These are phyloP conservation scores for Imbricaverruca yamaguchii DNA, from an alignment of 2,888 invertebrate species.

Conservation along the genomic window DNA sequence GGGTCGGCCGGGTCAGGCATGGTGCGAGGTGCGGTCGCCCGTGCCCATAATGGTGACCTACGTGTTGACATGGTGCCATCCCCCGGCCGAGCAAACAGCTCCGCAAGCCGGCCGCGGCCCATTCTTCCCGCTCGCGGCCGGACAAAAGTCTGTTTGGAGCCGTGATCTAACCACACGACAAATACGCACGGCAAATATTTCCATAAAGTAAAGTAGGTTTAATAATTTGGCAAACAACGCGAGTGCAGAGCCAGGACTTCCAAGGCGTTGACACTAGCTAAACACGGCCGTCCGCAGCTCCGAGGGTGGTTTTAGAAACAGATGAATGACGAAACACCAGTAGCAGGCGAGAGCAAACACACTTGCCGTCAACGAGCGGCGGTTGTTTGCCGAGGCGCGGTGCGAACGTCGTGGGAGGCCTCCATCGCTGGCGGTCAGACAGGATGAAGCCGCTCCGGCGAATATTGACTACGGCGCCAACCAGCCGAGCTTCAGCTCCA, in stretches of 20 bases:
- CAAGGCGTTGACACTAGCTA: slow-evolving; percentile 13
- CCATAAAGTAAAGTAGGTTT: slow-evolving; percentile 15
- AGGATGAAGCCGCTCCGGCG: neutral
- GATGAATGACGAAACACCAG: slow-evolving; percentile 21
- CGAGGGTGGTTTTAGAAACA: neutral
- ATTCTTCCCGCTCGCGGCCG: neutral
- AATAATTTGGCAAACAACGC: slow-evolving; percentile 16
- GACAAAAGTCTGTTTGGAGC: neutral
- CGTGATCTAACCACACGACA: neutral
- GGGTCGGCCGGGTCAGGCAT: too few species aligned
- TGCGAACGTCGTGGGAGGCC: neutral
- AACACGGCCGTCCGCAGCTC: neutral
- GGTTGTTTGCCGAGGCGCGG: neutral
- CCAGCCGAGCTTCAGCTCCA: too few species aligned
- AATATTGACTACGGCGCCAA: too few species aligned
- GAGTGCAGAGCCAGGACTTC: neutral
- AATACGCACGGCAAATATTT: neutral
- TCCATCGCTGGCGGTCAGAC: neutral
- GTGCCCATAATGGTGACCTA: neutral
- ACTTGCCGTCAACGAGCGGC: neutral
- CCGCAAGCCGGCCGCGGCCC: neutral
- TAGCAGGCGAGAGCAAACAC: slow-evolving; percentile 6
- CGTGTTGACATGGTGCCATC: neutral
- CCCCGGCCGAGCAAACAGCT: neutral
- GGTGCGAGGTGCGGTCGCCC: neutral